phyloP scores from a whole-genome alignment of 2,888 invertebrate species.

The Argynnis bischoffii region DNA sequence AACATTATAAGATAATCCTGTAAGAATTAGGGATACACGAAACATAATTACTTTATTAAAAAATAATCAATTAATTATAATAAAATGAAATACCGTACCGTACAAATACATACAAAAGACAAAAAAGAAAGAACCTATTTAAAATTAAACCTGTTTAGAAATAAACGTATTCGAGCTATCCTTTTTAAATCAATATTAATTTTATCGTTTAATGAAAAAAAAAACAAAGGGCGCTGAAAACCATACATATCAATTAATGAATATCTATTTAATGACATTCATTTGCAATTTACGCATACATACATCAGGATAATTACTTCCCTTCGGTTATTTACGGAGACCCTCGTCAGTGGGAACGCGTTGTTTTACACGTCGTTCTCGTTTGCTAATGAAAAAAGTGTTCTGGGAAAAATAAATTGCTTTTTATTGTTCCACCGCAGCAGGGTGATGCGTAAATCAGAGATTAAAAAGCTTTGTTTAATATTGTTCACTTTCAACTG shows the following conservation, averaged over 20 bases:
- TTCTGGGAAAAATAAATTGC: conserved; percentile 72
- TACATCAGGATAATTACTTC: conserved; percentile 68
- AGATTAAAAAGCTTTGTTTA: conserved; percentile 69
- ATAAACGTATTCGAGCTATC: background rate
- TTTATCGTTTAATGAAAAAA: background rate
- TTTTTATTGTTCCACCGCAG: conserved; percentile 72
- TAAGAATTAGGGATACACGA: too few relatives aligned
- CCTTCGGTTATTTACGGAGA: conserved; percentile 70
- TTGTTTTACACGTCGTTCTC: conserved; percentile 79
- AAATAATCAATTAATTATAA: too few relatives aligned
- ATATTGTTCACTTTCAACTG: conserved; percentile 61
- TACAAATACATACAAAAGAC: background rate
- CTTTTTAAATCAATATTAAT: background rate
- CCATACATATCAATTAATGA: conserved; percentile 32
- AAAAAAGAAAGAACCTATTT: background rate
- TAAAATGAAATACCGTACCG: too few relatives aligned
- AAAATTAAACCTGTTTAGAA: background rate
- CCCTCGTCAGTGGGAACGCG: conserved; percentile 70
- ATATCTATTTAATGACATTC: conserved; percentile 40
- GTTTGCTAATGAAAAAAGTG: conserved; percentile 79
- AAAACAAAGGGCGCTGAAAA: conserved; percentile 12
- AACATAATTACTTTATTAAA: too few relatives aligned
- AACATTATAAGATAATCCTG: too few relatives aligned
- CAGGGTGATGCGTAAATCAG: conserved; percentile 67
- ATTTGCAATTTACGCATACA: conserved; percentile 52